Conservation (phyloP, 2,797 vertebrate genomes). For the Leuciscus waleckii region DNA sequence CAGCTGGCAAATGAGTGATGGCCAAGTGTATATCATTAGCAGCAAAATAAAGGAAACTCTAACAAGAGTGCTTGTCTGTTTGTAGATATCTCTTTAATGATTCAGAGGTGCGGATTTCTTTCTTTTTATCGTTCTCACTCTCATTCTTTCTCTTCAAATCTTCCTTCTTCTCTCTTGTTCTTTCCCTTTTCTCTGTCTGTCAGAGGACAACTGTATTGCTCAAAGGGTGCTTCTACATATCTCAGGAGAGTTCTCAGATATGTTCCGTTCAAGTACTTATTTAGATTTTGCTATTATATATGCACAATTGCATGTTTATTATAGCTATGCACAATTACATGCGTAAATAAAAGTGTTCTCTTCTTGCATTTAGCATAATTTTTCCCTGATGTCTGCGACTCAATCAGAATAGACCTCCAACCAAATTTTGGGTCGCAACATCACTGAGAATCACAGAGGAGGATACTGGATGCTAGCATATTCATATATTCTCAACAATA, state of each 20-base stretch:
- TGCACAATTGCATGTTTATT: neutral
- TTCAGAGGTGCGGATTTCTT: neutral
- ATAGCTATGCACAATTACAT: neutral
- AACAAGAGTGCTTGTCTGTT: conserved; percentile 2
- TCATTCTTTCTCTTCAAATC: conserved; percentile 66
- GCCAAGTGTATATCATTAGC: conserved; percentile 72
- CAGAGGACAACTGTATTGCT: neutral
- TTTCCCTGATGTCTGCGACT: neutral
- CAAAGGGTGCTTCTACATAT: conserved; percentile 6
- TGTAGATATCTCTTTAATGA: conserved; percentile 35
- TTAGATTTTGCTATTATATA: neutral
- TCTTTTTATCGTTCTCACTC: conserved; percentile 42
- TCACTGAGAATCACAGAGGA: neutral
- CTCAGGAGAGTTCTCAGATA: conserved; percentile 6
- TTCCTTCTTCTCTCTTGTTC: conserved; percentile 67
- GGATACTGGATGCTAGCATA: neutral
- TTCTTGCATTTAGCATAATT: neutral
- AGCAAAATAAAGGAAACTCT: conserved; percentile 54
- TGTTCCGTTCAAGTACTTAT: conserved; percentile 11
- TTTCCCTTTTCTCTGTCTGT: conserved; percentile 5
- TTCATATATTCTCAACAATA: neutral
- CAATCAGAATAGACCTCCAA: neutral
- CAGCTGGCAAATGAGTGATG: conserved; percentile 74
- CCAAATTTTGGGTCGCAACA: neutral
- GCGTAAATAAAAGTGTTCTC: no score